phyloP scores from a whole-genome alignment of 2,888 invertebrate species.

The Tipula vernalis region DNA sequence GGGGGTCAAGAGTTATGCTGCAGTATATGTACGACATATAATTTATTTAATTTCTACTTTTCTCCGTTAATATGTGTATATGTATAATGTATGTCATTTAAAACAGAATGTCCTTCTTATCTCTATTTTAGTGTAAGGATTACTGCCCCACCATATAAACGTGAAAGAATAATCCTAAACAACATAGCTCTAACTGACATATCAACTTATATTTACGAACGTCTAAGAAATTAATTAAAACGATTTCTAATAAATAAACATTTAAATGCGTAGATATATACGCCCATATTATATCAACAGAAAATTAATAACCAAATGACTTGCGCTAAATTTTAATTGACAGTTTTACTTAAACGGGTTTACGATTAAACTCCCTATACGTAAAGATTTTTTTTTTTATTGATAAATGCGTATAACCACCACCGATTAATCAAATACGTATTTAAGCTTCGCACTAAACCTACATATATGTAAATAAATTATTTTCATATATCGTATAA shows the following conservation, averaged over 20 bases:
- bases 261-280: background rate
- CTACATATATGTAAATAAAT: background rate
- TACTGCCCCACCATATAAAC: background rate
- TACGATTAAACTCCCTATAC: background rate
- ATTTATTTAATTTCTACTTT: too few relatives aligned
- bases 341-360: background rate
- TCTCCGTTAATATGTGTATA: too few relatives aligned
- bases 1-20: background rate
- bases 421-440: background rate
- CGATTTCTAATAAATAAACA: background rate
- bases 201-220: background rate
- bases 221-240: background rate
- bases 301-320: background rate
- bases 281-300: background rate
- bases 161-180: background rate
- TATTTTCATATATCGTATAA: background rate
- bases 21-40: too few relatives aligned
- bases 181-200: background rate
- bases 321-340: slow-evolving; percentile 4
- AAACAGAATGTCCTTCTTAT: too few relatives aligned
- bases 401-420: background rate
- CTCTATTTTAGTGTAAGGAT: background rate
- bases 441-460: background rate
- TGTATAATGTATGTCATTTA: too few relatives aligned
- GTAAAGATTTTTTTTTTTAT: background rate